Percentiles rank a stretch among this genome's conserved stretches.
Conservation (phyloP, 1,140 invertebrate genomes). For the Homalodisca vitripennis region DNA sequence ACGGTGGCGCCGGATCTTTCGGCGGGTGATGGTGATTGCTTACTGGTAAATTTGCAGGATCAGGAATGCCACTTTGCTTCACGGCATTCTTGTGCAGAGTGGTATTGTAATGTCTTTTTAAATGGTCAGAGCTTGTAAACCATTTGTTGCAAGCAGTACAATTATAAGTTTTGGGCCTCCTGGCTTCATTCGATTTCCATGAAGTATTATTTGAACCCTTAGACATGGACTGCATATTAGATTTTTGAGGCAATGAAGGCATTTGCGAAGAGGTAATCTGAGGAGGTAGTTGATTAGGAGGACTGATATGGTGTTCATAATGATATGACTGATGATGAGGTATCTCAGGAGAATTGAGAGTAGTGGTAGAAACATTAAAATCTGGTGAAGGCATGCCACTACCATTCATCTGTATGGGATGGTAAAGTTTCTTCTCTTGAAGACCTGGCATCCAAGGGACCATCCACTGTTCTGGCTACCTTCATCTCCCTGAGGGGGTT, state of each 20-base stretch:
- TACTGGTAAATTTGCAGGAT: no score
- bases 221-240: slow-evolving; percentile 13
- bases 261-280: slow-evolving; percentile 29
- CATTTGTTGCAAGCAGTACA: slow-evolving; percentile 88
- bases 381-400: slow-evolving; percentile 48
- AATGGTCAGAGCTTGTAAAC: slow-evolving; percentile 85
- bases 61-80: no score
- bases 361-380: slow-evolving; percentile 42
- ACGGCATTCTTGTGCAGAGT: no score
- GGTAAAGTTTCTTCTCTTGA: slow-evolving; percentile 53
- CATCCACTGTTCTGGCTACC: slow-evolving; percentile 50
- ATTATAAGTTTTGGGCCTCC: slow-evolving; percentile 86
- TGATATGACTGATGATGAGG: slow-evolving; percentile 18
- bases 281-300: slow-evolving; percentile 30
- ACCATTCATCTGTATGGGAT: slow-evolving; percentile 49
- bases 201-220: slow-evolving; percentile 17
- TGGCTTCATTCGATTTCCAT: slow-evolving; percentile 86
- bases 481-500: slow-evolving; percentile 50
- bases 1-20: slow-evolving; percentile 54
- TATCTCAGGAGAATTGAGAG: slow-evolving; percentile 35
- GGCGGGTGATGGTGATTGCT: slow-evolving; percentile 76
- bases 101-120: slow-evolving; percentile 89
- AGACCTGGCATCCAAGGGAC: slow-evolving; percentile 54
- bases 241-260: slow-evolving; percentile 17
- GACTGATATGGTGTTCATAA: slow-evolving; percentile 23